A percentile compares a stretch with the other conserved stretches of the same genome.
Evolutionary conservation across 2,113 vertebrate species (phyloP).

Genomic region (Columbina picui): DNA sequence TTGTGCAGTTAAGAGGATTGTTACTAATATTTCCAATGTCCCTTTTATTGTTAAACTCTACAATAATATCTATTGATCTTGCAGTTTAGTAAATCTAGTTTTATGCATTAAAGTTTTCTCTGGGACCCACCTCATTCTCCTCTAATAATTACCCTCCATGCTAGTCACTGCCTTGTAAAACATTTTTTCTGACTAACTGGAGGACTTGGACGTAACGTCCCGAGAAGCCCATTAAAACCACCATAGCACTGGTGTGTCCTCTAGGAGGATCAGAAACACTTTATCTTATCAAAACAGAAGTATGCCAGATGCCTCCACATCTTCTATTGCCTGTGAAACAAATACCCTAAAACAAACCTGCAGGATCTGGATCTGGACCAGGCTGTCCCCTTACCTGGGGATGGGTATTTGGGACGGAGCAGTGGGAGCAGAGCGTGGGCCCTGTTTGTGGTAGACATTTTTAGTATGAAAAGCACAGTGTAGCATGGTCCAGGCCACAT

Average conservation of each 20-base stretch:
- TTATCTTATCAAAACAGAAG: neutral
- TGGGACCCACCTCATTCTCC: neutral
- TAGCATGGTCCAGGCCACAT: neutral
- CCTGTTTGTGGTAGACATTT: neutral
- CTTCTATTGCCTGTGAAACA: neutral
- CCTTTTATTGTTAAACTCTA: neutral
- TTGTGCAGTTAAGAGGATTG: neutral
- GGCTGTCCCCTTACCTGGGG: neutral
- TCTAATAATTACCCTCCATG: neutral
- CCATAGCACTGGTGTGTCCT: neutral
- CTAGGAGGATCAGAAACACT: neutral
- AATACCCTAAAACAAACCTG: neutral
- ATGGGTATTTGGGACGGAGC: neutral
- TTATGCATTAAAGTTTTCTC: neutral
- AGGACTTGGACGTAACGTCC: neutral
- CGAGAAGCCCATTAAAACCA: neutral
- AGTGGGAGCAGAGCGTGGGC: neutral
- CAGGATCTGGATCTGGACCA: neutral
- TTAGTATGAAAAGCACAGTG: neutral
- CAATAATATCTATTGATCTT: neutral
- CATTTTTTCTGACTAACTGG: neutral
- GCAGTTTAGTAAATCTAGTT: neutral
- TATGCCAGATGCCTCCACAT: neutral
- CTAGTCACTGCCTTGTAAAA: neutral
- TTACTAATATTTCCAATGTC: neutral